phyloP scores from a whole-genome alignment of 2,797 vertebrate genomes.

The Lemur catta region DNA sequence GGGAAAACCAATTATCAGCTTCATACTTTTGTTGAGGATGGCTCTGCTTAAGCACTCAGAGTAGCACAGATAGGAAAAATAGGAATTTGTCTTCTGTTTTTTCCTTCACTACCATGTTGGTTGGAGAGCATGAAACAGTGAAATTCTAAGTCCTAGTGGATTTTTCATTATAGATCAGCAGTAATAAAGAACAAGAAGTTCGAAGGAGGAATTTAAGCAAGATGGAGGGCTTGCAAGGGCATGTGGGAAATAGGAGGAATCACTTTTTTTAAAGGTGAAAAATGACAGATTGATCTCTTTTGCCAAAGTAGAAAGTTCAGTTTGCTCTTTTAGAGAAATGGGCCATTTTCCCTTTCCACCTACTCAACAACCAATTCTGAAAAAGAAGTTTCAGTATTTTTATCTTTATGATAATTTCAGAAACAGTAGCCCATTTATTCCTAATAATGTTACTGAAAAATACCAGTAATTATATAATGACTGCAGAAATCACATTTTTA shows the following conservation, averaged over 20 bases:
- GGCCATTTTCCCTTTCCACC: slow-evolving; percentile 62
- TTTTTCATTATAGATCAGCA: slow-evolving; percentile 43
- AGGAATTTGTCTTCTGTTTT: background rate
- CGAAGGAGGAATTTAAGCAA: slow-evolving; percentile 53
- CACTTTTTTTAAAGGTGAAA: slow-evolving; percentile 67
- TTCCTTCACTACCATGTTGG: background rate
- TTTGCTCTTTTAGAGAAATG: slow-evolving; percentile 73
- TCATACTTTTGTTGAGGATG: background rate
- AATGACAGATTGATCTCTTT: slow-evolving; percentile 69
- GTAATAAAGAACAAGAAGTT: background rate
- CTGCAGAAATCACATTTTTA: slow-evolving; percentile 86
- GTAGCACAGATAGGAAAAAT: background rate
- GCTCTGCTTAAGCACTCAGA: background rate
- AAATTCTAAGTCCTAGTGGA: background rate
- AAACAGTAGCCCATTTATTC: slow-evolving; percentile 83
- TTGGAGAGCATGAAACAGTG: background rate
- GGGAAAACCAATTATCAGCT: background rate
- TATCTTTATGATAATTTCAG: slow-evolving; percentile 83
- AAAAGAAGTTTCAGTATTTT: slow-evolving; percentile 84
- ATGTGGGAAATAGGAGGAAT: slow-evolving; percentile 47
- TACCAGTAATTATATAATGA: slow-evolving; percentile 89
- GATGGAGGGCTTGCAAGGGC: slow-evolving; percentile 57
- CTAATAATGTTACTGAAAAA: slow-evolving; percentile 85
- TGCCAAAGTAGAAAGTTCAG: slow-evolving; percentile 75
- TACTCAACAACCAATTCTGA: slow-evolving; percentile 77